Percentiles rank a stretch among this genome's conserved stretches.
phyloP scores from a whole-genome alignment of 2,797 vertebrate genomes.

The Prionace glauca region DNA sequence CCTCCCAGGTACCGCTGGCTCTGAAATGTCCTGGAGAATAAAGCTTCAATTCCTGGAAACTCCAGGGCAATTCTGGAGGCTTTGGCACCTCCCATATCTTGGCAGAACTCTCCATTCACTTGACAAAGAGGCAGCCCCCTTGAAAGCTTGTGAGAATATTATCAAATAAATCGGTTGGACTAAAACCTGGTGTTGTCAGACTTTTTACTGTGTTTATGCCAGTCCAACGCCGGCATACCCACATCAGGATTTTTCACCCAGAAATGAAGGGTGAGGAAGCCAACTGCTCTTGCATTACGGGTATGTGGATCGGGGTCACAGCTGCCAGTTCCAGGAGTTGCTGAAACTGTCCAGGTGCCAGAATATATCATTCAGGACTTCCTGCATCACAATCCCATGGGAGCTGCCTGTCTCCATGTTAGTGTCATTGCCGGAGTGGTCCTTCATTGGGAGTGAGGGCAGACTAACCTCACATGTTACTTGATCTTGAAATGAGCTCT shows the following conservation, averaged over 20 bases:
- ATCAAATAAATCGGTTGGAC: no score
- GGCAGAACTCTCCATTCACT: no score
- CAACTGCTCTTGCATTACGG: background rate
- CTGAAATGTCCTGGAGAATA: background rate
- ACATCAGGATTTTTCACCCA: background rate
- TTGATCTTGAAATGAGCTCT: background rate
- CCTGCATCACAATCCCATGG: background rate
- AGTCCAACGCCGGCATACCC: no score
- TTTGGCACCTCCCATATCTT: background rate
- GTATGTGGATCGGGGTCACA: background rate
- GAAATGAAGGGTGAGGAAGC: background rate
- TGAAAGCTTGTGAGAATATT: no score
- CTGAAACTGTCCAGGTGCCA: background rate
- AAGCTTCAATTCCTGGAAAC: background rate
- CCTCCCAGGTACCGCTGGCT: background rate
- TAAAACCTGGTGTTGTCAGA: no score
- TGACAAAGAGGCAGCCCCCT: no score
- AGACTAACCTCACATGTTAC: background rate
- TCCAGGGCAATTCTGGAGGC: background rate
- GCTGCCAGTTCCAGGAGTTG: background rate
- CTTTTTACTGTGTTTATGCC: no score
- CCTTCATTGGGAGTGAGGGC: background rate
- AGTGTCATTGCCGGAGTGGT: background rate
- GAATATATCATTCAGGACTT: background rate
- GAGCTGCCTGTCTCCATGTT: background rate